phyloP scores from a whole-genome alignment of 2,888 invertebrate genomes.

The Gymnoscelis rufifasciata region DNA sequence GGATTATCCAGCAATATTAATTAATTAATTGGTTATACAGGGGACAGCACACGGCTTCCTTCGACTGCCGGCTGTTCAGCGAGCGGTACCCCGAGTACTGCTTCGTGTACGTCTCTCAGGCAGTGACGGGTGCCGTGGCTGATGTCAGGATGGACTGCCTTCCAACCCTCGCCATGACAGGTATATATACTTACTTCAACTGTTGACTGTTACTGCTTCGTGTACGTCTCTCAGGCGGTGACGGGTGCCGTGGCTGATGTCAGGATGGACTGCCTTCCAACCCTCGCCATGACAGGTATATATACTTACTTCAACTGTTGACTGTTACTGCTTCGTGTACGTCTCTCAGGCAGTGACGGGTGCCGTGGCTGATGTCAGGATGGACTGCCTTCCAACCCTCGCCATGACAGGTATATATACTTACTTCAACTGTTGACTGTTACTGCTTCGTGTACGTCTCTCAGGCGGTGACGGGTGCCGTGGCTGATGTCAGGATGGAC shows the following conservation, averaged over 20 bases:
- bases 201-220: constrained; percentile 83
- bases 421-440: background rate
- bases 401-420: constrained; percentile 83
- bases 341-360: constrained; percentile 91
- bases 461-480: constrained; percentile 90
- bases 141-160: constrained; percentile 91
- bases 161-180: constrained; percentile 88
- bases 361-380: constrained; percentile 89
- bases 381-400: constrained; percentile 90
- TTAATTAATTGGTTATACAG: too few relatives aligned
- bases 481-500: constrained; percentile 90
- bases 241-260: constrained; percentile 92
- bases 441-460: constrained; percentile 94
- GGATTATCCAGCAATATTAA: too few relatives aligned
- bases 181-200: constrained; percentile 57
- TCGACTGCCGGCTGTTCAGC: constrained; percentile 90
- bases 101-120: constrained; percentile 92
- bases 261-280: constrained; percentile 90
- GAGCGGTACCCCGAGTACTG: constrained; percentile 92
- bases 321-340: constrained; percentile 88
- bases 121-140: constrained; percentile 90
- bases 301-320: background rate
- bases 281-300: constrained; percentile 87
- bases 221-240: constrained; percentile 91
- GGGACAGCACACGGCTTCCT: constrained; percentile 86